phyloP scores from a whole-genome alignment of 2,797 vertebrate genomes.

The Garrulus glandarius region DNA sequence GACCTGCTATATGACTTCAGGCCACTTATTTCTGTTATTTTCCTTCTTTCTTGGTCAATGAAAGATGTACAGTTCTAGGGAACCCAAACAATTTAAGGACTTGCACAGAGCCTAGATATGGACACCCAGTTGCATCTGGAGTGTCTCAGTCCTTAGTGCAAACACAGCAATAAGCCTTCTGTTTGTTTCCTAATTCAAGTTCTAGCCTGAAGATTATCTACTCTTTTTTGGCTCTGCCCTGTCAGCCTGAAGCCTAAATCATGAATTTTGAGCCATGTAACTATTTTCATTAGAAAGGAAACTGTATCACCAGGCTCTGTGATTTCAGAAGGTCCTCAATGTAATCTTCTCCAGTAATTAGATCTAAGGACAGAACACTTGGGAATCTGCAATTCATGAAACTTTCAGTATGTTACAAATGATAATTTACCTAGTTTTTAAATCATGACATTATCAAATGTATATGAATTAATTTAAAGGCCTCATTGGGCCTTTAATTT shows the following conservation, averaged over 20 bases:
- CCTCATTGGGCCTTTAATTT: not conserved
- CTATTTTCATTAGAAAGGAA: not conserved
- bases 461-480: not conserved
- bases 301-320: not conserved
- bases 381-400: conserved; percentile 1
- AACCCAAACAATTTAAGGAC: not conserved
- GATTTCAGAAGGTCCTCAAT: not conserved
- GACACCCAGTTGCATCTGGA: not conserved
- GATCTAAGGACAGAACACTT: not conserved
- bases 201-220: not conserved
- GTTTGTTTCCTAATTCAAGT: not conserved
- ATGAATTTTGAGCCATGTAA: not conserved
- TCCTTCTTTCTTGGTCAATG: not conserved
- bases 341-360: conserved; percentile 38
- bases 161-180: not conserved
- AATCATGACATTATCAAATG: not conserved
- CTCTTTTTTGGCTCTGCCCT: not conserved
- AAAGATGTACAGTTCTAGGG: not conserved
- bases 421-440: not conserved
- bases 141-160: not conserved
- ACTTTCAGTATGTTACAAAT: conserved; percentile 16
- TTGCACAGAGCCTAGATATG: not conserved
- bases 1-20: not conserved
- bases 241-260: not conserved
- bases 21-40: not conserved